Base-by-base conservation (phyloP, 2,888 invertebrate genomes). In the Perdita meconis region DNA sequence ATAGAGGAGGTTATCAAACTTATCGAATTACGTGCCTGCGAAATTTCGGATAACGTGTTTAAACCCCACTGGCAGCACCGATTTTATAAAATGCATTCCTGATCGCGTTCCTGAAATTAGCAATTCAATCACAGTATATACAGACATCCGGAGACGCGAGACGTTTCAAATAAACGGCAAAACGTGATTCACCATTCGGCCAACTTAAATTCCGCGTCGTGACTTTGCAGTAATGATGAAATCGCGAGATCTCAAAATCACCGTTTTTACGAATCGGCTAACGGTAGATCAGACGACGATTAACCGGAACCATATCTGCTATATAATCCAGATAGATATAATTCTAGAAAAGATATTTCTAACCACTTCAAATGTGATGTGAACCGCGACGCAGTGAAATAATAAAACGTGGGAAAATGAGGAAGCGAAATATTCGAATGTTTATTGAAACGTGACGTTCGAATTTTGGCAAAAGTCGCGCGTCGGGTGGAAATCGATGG, bases 1-100 rank as follows among this genome's bases (percentile, higher is more conserved):
- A 13, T 30, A 63, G 38, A 8, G n/a, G n/a, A n/a, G n/a, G n/a
- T n/a, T 38, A 50, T 24, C 0, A 56, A 16, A 72, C 53, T 81
- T 55, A 50, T 73, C 47, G 61, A 70, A 70, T 82, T 91, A 90
- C 90, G 81, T 90, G 90, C 90, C 91, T 91, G 90, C 70, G 51
- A 88, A 87, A 86, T 69, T 87, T 86, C 89, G 88, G 67, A 83
- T 63, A 69, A 87, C 47, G 42, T 82, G 78, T 5, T 74, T 78
- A 40, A 88, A 67, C 57, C 87, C 87, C 61, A 78, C 61, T 53
- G 86, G 82, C 64, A 86, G 56, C 51, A 81, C 38, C 63, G 81
- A 72, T 86, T 78, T 83, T 77, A 89, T 82, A 82, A 89, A 74
- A 79, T 82, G 86, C 90, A 90, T 91, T 87, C 76, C 40, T 19